Evolutionary conservation across 2,113 vertebrate species (phyloP).

Genomic region (Ophiodon elongatus): DNA sequence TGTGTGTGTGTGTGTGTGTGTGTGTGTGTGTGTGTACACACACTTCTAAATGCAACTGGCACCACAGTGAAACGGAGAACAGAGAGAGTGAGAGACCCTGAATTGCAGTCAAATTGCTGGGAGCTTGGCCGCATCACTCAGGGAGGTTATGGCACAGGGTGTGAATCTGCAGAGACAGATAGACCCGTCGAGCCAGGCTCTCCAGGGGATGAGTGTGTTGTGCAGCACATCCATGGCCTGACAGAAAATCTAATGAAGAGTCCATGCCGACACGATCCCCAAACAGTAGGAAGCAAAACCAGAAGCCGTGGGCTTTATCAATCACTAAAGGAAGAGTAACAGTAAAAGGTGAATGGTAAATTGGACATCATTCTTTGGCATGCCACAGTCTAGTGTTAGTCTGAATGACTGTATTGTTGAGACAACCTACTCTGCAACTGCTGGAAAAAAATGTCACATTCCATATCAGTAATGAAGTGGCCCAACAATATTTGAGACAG

Average conservation of each 20-base stretch:
- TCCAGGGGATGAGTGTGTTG: slow-evolving; percentile 59
- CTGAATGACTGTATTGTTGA: not conserved
- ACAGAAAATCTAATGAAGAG: slow-evolving; percentile 69
- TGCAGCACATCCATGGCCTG: slow-evolving; percentile 57
- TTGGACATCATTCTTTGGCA: slow-evolving; percentile 34
- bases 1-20: not conserved
- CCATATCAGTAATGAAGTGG: slow-evolving; percentile 4
- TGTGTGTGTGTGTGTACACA: not conserved
- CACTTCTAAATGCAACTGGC: not conserved
- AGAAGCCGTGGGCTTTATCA: slow-evolving; percentile 52
- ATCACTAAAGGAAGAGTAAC: slow-evolving; percentile 33
- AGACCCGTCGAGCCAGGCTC: slow-evolving; percentile 60
- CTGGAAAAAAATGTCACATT: slow-evolving; percentile 13
- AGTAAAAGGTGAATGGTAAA: slow-evolving; percentile 23
- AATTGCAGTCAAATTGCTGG: slow-evolving; percentile 49
- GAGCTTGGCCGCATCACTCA: slow-evolving; percentile 55
- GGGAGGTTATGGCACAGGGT: slow-evolving; percentile 57
- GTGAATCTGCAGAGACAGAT: slow-evolving; percentile 65
- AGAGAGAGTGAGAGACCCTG: slow-evolving; percentile 21
- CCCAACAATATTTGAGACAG: slow-evolving; percentile 17
- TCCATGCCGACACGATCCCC: slow-evolving; percentile 45
- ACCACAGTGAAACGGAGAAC: slow-evolving; percentile 12
- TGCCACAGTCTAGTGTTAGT: slow-evolving; percentile 2
- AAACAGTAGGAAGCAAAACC: slow-evolving; percentile 39
- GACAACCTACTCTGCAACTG: slow-evolving; percentile 3